phyloP scores from a whole-genome alignment of 2,888 invertebrate genomes.

The Hypena proboscidalis region DNA sequence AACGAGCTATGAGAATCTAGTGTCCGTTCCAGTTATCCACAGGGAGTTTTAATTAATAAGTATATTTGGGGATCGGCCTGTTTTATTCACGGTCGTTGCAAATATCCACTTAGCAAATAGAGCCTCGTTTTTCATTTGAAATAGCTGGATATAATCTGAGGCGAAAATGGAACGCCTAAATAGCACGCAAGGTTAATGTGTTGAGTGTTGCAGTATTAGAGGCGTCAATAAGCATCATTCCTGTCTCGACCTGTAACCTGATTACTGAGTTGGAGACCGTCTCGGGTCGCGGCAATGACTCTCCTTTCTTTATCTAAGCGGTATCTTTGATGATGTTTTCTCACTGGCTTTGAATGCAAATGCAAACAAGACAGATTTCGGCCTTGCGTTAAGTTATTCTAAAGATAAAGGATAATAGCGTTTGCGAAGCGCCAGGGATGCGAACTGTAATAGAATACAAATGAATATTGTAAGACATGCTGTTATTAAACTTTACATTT shows the following conservation, averaged over 20 bases:
- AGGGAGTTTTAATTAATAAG: constrained; percentile 39
- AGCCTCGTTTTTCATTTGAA: constrained; percentile 37
- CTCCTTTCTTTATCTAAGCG: constrained; percentile 43
- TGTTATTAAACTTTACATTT: too few relatives aligned
- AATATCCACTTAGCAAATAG: constrained; percentile 43
- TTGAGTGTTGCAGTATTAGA: constrained; percentile 66
- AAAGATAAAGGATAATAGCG: constrained; percentile 2
- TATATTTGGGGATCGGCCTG: constrained; percentile 40
- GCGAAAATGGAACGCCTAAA: constrained; percentile 62
- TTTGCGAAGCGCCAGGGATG: too few relatives aligned
- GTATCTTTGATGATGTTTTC: constrained; percentile 24
- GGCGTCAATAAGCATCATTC: constrained; percentile 77
- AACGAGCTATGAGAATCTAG: neutral
- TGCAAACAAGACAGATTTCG: constrained; percentile 4
- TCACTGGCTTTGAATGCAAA: constrained; percentile 19
- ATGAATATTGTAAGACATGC: too few relatives aligned
- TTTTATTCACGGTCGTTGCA: constrained; percentile 33
- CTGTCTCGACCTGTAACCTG: constrained; percentile 62
- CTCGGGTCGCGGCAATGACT: constrained; percentile 36
- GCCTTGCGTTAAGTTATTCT: constrained; percentile 1
- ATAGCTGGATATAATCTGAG: constrained; percentile 51
- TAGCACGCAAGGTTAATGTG: constrained; percentile 77
- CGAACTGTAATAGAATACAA: too few relatives aligned
- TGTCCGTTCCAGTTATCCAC: constrained; percentile 29
- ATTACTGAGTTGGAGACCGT: constrained; percentile 46